phyloP scores from a whole-genome alignment of 2,888 invertebrate species.

The Spatulosminthurus flaviceps region DNA sequence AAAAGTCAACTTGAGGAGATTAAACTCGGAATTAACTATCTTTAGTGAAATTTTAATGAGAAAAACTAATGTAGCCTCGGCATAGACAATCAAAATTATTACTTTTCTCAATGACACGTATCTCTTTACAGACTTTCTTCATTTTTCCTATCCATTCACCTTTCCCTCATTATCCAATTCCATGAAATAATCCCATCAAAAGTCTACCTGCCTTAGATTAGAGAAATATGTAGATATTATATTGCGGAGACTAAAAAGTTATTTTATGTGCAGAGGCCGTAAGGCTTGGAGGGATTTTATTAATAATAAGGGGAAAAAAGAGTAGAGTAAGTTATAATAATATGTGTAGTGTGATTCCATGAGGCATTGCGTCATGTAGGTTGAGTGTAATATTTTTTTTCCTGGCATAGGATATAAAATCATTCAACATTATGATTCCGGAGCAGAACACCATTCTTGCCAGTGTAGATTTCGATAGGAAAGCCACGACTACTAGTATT shows the following conservation, averaged over 20 bases:
- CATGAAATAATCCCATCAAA: background rate
- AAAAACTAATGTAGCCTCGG: background rate
- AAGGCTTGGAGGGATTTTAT: too few relatives aligned
- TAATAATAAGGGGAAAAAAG: too few relatives aligned
- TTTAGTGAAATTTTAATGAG: slow-evolving; percentile 13
- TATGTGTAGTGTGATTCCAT: too few relatives aligned
- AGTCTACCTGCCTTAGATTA: too few relatives aligned
- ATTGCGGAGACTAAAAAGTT: too few relatives aligned
- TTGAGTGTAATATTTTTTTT: background rate
- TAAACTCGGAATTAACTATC: background rate
- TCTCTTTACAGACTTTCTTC: background rate
- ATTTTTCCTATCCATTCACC: background rate
- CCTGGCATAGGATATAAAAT: slow-evolving; percentile 45
- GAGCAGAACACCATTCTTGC: slow-evolving; percentile 41
- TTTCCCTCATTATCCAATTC: background rate
- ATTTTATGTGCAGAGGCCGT: too few relatives aligned
- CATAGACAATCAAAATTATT: background rate
- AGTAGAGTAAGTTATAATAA: too few relatives aligned
- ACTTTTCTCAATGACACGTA: background rate
- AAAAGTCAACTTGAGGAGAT: background rate
- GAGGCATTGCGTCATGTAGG: too few relatives aligned
- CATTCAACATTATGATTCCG: slow-evolving; percentile 42
- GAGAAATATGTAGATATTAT: too few relatives aligned
- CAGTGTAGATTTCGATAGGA: slow-evolving; percentile 44
- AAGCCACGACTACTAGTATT: slow-evolving; percentile 42